These are phyloP conservation scores for Sarcophaga subvicina DNA, from an alignment of 2,888 invertebrate species.

Conservation along the genomic window DNA sequence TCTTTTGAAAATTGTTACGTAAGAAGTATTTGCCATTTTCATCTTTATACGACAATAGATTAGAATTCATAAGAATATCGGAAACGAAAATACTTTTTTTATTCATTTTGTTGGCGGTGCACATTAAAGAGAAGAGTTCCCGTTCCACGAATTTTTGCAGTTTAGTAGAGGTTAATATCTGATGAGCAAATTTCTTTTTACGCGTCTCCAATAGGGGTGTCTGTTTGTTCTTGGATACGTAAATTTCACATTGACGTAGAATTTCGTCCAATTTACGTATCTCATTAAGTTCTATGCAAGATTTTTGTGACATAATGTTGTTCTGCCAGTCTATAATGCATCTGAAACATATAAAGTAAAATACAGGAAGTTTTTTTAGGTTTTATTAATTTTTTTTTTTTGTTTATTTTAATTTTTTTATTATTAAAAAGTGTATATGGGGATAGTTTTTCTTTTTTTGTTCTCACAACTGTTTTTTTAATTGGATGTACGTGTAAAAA, in stretches of 20 bases:
- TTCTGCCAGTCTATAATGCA: conserved; percentile 49
- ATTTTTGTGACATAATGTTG: conserved; percentile 73
- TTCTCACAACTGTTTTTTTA: too few relatives aligned
- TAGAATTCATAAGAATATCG: conserved; percentile 73
- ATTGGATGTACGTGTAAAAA: too few relatives aligned
- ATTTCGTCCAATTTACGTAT: conserved; percentile 75
- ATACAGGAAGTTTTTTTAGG: too few relatives aligned
- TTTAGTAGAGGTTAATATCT: conserved; percentile 60
- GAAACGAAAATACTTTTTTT: conserved; percentile 74
- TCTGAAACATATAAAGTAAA: conserved; percentile 22
- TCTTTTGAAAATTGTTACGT: conserved; percentile 65
- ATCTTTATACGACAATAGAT: conserved; percentile 72
- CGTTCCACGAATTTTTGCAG: conserved; percentile 74
- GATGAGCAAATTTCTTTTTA: conserved; percentile 66
- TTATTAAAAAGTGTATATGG: too few relatives aligned
- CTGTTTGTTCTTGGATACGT: conserved; percentile 73
- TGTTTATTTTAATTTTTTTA: too few relatives aligned
- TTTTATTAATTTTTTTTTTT: too few relatives aligned
- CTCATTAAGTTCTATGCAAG: conserved; percentile 74
- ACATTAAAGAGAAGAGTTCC: conserved; percentile 74
- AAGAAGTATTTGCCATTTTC: conserved; percentile 71
- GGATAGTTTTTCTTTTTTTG: too few relatives aligned
- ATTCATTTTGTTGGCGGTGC: conserved; percentile 73
- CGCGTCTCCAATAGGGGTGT: conserved; percentile 61
- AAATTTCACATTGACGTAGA: conserved; percentile 74